These are phyloP conservation scores for Odontomyia ornata DNA, from an alignment of 2,888 invertebrate species.

Conservation along the genomic window DNA sequence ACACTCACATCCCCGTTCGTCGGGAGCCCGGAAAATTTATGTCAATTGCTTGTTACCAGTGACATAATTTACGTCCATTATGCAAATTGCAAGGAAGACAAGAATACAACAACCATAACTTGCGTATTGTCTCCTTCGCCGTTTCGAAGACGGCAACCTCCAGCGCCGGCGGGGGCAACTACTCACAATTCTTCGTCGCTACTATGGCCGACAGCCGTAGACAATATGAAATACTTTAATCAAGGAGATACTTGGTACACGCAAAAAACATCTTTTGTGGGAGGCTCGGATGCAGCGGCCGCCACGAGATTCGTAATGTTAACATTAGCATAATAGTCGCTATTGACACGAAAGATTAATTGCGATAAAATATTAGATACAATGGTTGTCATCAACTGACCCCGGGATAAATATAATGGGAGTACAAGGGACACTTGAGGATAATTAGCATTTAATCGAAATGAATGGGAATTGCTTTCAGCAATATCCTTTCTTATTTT, in stretches of 20 bases:
- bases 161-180: conserved; percentile 16
- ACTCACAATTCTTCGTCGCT: conserved; percentile 19
- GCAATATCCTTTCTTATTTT: too few relatives aligned
- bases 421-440: too few relatives aligned
- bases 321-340: neutral
- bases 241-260: conserved; percentile 13
- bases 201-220: neutral
- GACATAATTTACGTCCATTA: conserved; percentile 51
- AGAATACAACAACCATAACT: conserved; percentile 49
- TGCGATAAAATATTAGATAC: neutral
- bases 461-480: too few relatives aligned
- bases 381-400: neutral
- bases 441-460: too few relatives aligned
- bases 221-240: conserved; percentile 15
- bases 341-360: conserved; percentile 1
- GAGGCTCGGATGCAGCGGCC: neutral
- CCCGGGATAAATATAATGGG: neutral
- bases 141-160: conserved; percentile 30
- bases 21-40: conserved; percentile 48
- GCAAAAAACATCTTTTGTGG: conserved; percentile 11
- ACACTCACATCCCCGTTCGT: neutral
- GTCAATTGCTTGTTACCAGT: conserved; percentile 51
- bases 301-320: neutral
- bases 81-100: conserved; percentile 50
- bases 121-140: conserved; percentile 50